These are phyloP conservation scores for Tamandua tetradactyla DNA, from an alignment of 2,797 vertebrate species.

Conservation along the genomic window DNA sequence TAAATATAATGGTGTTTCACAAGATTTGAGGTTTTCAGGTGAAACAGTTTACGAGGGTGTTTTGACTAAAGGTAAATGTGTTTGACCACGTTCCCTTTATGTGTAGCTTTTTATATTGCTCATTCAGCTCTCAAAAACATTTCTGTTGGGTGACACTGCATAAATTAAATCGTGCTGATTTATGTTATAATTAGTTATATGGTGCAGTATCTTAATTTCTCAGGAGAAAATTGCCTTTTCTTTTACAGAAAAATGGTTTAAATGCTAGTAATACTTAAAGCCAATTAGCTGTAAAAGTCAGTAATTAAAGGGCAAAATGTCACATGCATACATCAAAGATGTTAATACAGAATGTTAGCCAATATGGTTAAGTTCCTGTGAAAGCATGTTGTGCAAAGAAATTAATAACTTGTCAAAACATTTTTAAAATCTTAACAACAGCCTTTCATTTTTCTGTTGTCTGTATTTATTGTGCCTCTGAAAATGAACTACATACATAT, in stretches of 20 bases:
- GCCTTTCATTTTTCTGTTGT: background rate
- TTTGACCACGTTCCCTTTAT: background rate
- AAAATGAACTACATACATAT: background rate
- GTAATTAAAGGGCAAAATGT: constrained; percentile 50
- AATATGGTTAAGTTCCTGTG: background rate
- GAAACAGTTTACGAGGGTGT: background rate
- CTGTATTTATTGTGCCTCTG: background rate
- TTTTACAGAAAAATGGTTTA: constrained; percentile 46
- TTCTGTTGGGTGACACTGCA: constrained; percentile 6
- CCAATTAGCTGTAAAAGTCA: background rate
- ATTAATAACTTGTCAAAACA: background rate
- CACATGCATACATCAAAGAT: background rate
- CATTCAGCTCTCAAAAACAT: background rate
- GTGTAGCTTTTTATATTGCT: background rate
- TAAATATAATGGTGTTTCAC: background rate
- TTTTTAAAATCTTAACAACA: background rate
- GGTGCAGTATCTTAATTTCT: constrained; percentile 34
- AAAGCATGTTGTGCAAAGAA: background rate
- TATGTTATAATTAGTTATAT: constrained; percentile 64
- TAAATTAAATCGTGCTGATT: constrained; percentile 63
- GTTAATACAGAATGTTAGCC: background rate
- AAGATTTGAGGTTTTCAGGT: background rate
- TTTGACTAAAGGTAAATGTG: background rate
- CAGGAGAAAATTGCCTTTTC: constrained; percentile 15
- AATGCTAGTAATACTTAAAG: constrained; percentile 43